phyloP scores from a whole-genome alignment of 1,140 invertebrate species.

The Wiebesia pumilae region DNA sequence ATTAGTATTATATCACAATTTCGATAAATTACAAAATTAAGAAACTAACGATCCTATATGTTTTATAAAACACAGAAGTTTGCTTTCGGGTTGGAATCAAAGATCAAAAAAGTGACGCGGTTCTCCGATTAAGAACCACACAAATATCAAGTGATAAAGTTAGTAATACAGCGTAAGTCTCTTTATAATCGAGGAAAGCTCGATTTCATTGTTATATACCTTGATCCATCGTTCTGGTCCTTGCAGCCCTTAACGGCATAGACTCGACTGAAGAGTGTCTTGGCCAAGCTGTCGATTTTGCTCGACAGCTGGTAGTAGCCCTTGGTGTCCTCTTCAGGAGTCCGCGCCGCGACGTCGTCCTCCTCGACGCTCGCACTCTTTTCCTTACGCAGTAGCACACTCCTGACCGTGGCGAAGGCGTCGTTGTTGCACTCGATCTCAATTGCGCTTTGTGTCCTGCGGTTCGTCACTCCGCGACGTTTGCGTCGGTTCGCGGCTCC shows the following conservation, averaged over 20 bases:
- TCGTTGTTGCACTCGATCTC: slow-evolving; percentile 81
- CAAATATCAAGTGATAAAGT: no score
- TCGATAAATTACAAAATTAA: background rate
- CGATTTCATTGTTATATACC: slow-evolving; percentile 30
- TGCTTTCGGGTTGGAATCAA: no score
- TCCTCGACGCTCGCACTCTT: slow-evolving; percentile 71
- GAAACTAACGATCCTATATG: background rate
- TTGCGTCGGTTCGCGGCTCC: slow-evolving; percentile 76
- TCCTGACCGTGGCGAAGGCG: slow-evolving; percentile 78
- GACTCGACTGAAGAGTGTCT: slow-evolving; percentile 70
- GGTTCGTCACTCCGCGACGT: slow-evolving; percentile 74
- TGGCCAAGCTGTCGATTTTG: slow-evolving; percentile 72
- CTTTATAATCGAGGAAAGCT: no score
- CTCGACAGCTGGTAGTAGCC: slow-evolving; percentile 67
- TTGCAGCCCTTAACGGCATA: slow-evolving; percentile 65
- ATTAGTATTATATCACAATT: background rate
- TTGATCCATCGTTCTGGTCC: slow-evolving; percentile 64
- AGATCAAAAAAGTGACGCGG: no score
- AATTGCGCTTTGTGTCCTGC: slow-evolving; percentile 81
- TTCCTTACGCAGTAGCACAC: slow-evolving; percentile 65
- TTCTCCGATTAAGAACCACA: no score
- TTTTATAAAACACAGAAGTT: no score
- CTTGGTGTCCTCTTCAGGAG: slow-evolving; percentile 36
- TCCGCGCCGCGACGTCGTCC: background rate
- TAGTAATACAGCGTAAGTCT: no score